phyloP scores from a whole-genome alignment of 1,140 invertebrate genomes.

The Condylostylus longicornis region DNA sequence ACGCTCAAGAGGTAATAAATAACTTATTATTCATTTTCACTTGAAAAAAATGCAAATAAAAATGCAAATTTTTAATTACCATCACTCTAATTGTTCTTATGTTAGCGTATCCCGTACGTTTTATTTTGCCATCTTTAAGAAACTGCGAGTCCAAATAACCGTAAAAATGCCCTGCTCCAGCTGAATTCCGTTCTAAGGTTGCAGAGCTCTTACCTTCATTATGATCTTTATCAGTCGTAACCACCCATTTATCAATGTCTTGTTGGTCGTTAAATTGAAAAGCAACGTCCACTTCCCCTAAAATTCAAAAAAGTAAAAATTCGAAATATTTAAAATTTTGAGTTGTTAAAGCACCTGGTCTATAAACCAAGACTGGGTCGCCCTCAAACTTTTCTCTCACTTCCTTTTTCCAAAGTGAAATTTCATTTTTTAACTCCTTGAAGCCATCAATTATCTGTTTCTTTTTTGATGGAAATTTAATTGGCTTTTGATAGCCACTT shows the following conservation, averaged over 20 bases:
- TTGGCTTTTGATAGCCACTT: constrained; percentile 41
- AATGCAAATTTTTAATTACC: constrained; percentile 33
- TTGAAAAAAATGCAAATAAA: not conserved
- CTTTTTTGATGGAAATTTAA: constrained; percentile 33
- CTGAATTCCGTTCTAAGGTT: constrained; percentile 42
- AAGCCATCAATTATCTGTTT: constrained; percentile 42
- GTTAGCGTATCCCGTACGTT: constrained; percentile 62
- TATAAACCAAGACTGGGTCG: constrained; percentile 42
- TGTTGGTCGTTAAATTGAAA: constrained; percentile 51
- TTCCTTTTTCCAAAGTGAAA: constrained; percentile 51
- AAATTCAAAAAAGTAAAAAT: constrained; percentile 1
- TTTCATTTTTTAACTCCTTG: constrained; percentile 48
- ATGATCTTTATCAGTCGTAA: constrained; percentile 63
- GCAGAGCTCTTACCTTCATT: constrained; percentile 63
- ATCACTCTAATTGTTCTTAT: constrained; percentile 46
- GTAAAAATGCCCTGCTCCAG: constrained; percentile 59
- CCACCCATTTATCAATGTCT: constrained; percentile 54
- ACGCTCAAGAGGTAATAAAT: constrained; percentile 40
- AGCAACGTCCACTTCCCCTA: constrained; percentile 50
- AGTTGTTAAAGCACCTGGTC: constrained; percentile 31
- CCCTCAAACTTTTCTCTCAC: constrained; percentile 42
- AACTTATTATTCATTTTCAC: not conserved
- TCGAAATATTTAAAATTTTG: not conserved
- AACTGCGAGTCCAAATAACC: constrained; percentile 52
- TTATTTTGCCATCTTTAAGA: constrained; percentile 64